Conservation (phyloP, 2,113 vertebrate genomes). For the Acanthisitta chloris region DNA sequence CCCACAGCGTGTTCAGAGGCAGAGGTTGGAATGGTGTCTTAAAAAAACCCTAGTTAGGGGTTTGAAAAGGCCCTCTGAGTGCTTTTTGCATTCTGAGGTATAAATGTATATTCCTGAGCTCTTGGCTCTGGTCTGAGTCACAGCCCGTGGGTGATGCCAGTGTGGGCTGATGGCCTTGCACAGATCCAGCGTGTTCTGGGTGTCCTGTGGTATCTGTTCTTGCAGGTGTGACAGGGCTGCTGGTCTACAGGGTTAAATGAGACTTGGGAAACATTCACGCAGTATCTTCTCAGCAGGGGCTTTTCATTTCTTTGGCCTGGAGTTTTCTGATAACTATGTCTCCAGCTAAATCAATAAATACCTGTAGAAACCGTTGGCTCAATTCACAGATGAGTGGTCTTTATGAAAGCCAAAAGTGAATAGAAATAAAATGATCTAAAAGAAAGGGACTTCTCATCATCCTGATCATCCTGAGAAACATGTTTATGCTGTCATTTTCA, state of each 20-base stretch:
- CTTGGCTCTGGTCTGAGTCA: accelerated
- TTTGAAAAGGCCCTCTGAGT: background rate
- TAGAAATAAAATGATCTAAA: background rate
- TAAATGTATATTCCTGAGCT: background rate
- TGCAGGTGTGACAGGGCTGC: background rate
- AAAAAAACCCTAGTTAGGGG: background rate
- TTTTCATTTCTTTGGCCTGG: background rate
- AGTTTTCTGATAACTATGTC: background rate
- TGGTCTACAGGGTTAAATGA: background rate
- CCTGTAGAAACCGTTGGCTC: background rate
- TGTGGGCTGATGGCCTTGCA: background rate
- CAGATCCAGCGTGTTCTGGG: background rate
- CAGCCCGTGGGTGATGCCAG: background rate
- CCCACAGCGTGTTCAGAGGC: background rate
- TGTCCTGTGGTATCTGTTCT: background rate
- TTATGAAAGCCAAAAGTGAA: background rate
- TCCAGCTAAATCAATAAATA: background rate
- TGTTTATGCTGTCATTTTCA: background rate
- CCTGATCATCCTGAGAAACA: background rate
- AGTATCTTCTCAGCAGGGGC: background rate
- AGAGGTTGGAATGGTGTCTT: background rate
- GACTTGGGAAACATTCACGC: background rate
- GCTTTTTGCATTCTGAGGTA: background rate
- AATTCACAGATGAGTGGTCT: background rate
- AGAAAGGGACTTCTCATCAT: background rate